Conservation (phyloP, 2,113 vertebrate species). For the Octodon degus region DNA sequence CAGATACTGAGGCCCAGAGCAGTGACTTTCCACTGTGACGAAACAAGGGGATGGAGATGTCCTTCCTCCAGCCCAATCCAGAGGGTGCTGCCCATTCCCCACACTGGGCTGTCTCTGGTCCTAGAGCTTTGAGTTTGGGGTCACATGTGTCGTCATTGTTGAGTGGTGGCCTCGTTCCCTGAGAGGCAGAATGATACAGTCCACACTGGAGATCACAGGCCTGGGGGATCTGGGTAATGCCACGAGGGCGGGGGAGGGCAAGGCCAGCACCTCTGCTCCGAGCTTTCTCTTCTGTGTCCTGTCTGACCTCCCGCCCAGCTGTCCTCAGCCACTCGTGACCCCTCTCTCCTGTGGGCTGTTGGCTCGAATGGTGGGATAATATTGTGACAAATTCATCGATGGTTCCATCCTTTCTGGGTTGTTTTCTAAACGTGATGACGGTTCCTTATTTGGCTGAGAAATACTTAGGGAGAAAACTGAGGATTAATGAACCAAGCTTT, state of each 20-base stretch:
- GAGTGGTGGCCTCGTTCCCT: not conserved
- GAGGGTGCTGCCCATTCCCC: no score
- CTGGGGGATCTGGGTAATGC: not conserved
- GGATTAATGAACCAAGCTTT: not conserved
- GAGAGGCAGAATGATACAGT: not conserved
- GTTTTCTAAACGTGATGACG: no score
- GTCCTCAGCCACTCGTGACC: not conserved
- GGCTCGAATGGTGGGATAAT: not conserved
- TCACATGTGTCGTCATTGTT: not conserved
- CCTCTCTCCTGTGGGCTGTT: fast-evolving
- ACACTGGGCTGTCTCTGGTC: not conserved
- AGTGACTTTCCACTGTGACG: not conserved
- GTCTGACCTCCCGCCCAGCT: not conserved
- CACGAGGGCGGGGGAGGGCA: not conserved
- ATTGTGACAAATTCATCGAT: fast-evolving
- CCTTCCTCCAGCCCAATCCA: fast-evolving
- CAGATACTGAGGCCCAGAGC: not conserved
- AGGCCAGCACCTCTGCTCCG: fast-evolving
- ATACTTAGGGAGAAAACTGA: not conserved
- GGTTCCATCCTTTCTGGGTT: not conserved
- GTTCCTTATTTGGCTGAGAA: no score
- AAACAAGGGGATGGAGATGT: not conserved
- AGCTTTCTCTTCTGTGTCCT: not conserved
- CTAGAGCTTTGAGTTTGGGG: not conserved
- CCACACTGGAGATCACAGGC: conserved; percentile 47